These are phyloP conservation scores for Puffinus mauretanicus DNA, from an alignment of 2,113 vertebrate species.

Conservation along the genomic window DNA sequence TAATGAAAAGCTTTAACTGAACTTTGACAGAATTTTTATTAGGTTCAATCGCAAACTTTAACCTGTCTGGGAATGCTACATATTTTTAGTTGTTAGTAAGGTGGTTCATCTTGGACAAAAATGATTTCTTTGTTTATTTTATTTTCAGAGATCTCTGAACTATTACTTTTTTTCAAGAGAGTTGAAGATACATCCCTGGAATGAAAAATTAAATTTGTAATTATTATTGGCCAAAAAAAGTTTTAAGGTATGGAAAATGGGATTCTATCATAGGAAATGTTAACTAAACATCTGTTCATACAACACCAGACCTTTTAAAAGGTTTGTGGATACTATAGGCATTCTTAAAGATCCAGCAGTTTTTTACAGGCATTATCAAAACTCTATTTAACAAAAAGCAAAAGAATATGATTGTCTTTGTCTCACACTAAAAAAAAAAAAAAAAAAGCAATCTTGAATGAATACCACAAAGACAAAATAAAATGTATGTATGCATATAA, in stretches of 20 bases:
- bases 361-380: neutral
- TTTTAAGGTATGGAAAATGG: neutral
- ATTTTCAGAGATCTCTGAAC: neutral
- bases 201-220: neutral
- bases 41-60: neutral
- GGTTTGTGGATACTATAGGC: neutral
- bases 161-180: neutral
- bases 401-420: neutral
- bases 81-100: neutral
- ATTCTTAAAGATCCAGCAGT: neutral
- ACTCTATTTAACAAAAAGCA: fast-evolving
- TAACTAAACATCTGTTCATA: neutral
- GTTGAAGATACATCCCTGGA: neutral
- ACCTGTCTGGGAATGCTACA: neutral
- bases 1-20: neutral
- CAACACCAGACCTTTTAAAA: neutral
- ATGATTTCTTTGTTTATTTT: neutral
- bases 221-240: neutral
- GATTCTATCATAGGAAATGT: neutral
- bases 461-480: neutral
- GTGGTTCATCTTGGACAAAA: neutral
- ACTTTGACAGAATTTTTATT: neutral
- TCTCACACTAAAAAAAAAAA: neutral
- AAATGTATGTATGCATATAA: neutral
- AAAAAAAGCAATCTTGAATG: neutral